These are phyloP conservation scores for Nannoperca obscura DNA, from an alignment of 2,797 vertebrate genomes.

Conservation along the genomic window DNA sequence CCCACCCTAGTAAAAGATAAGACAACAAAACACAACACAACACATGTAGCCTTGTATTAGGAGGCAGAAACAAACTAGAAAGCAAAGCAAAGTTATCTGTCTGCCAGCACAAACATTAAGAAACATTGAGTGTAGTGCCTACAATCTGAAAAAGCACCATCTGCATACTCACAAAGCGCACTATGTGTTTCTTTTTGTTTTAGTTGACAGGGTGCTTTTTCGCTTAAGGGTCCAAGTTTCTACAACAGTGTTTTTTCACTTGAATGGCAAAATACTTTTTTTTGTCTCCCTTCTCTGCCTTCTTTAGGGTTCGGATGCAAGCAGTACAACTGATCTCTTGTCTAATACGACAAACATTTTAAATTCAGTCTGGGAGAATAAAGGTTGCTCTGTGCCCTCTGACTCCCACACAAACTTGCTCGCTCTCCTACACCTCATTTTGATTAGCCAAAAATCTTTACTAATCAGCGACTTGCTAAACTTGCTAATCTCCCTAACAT, in stretches of 20 bases:
- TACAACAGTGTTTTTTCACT: constrained; percentile 1
- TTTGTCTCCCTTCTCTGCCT: neutral
- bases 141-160: constrained; percentile 4
- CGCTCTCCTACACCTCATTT: constrained; percentile 13
- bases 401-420: constrained; percentile 34
- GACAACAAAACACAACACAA: neutral
- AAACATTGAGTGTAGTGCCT: constrained; percentile 12
- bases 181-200: neutral
- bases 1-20: neutral
- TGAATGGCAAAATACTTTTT: constrained; percentile 8
- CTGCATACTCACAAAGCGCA: constrained; percentile 4
- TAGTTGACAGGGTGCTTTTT: neutral
- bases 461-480: constrained; percentile 48
- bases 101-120: constrained; percentile 17
- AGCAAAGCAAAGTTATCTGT: constrained; percentile 9
- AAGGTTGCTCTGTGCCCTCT: constrained; percentile 34
- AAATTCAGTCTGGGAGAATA: constrained; percentile 38
- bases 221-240: neutral
- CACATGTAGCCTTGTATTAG: constrained; percentile 24
- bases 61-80: constrained; percentile 24
- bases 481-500: constrained; percentile 44
- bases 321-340: constrained; percentile 4
- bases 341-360: constrained; percentile 25
- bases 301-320: constrained; percentile 7
- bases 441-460: constrained; percentile 38